Base-by-base conservation (phyloP, 1,140 invertebrate species). In the Neocloeon triangulifer region DNA sequence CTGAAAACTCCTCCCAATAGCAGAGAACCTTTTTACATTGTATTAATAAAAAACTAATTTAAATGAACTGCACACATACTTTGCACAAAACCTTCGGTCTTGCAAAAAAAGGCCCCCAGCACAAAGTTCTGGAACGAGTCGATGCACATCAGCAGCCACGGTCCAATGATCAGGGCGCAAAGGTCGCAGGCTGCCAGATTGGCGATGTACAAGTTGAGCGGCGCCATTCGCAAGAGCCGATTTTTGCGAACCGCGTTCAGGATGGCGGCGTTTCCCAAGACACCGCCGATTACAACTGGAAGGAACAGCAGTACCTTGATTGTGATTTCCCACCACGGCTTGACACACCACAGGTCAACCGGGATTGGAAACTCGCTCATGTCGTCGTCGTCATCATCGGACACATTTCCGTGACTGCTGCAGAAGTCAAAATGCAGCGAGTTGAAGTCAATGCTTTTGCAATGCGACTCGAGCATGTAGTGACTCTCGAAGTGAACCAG, bases 131-230 rank as follows among this genome's bases (percentile, higher is more conserved):
- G 74, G 44, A 64, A 75, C 35, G 73, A 64, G 47, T 78, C 70
- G 19, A 65, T 55, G 4, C 69, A 56, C 17, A 78, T 50, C 45
- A 74, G 67, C 42, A 76, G 64, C 55, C 63, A 66, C 0, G 76
- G 73, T 33, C 76, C 75, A 6, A 82, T 56, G 2, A 78, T 35
- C n/a, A 79, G 51, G 0, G 69, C 78, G 1, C 71, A 44, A 2
- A 82, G 51, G 50, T 85, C 80, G 0, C 76, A 71, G 3, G 71
- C 41, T 0, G 78, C 77, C 59, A 85, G 67, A 40, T 79, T 84
- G 17, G 70, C 64, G 7, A 88, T 73, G 15, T 84, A 59, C 18
- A 77, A 53, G 52, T 85, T 82, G 3, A 76, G 77, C 0, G 76
- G 65, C n/a, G 71, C 70, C n/a, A n/a, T n/a, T 34, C 67, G 59